Base-by-base conservation (phyloP, 2,113 vertebrate species). In the Lycocorax pyrrhopterus region DNA sequence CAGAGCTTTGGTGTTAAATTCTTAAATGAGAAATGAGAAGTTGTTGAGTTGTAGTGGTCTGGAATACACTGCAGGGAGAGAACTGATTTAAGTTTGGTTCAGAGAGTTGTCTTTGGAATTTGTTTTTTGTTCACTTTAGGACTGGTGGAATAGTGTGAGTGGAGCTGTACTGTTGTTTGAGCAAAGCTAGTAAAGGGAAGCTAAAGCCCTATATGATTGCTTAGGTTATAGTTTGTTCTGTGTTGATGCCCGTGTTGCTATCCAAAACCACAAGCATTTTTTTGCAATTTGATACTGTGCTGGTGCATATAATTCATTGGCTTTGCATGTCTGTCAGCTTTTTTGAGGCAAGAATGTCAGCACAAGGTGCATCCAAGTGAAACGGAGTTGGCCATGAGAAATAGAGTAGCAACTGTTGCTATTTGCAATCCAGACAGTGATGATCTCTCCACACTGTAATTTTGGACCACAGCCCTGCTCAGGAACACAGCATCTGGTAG, bases 371-470 rank as follows among this genome's bases (percentile, higher is more conserved):
- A 95, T 89, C 93, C 93, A 87, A 95, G 84, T 94, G 92, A 93
- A 81, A 90, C 22, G 63, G 97, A 97, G 87, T 97, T 90, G 75
- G 80, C 94, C 63, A 23, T 14, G 46, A 89, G 90, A 84, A 94
- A 78, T 43, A 44, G 91, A 92, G 46, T 87, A 97, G 98, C 97
- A 98, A 97, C 98, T 95, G 98, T 98, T 98, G 98, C 98, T 98
- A 69, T 98, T 98, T 98, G 95, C 93, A 87, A 47, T 73, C 58
- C 21, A 72, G 78, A 43, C 93, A 82, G 95, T 33, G 92, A 94
- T 97, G 93, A 96, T 90, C 93, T 94, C 94, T 94, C 93, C 78
- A 25, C 63, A 35, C 35, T 55, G 76, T 82, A 12, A 27, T 68
- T 84, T 89, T 91, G 78, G 93, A 68, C 78, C 71, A 14, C 33